Base-by-base conservation (phyloP, 2,888 invertebrate species). In the Scrobipalpa atriplicella region DNA sequence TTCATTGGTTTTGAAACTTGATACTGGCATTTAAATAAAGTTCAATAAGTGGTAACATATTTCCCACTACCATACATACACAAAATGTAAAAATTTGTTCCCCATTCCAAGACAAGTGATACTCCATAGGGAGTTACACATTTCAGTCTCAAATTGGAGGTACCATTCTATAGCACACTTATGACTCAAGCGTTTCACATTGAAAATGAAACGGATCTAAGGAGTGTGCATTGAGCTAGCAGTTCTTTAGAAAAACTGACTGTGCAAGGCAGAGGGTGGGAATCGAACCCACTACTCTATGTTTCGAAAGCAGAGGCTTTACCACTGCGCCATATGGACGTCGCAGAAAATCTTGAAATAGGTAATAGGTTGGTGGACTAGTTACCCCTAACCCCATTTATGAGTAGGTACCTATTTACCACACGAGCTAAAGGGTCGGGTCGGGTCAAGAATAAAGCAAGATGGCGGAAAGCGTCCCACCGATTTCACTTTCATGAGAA, bases 151-250 rank as follows among this genome's bases (percentile, higher is more conserved):
- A 78, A 80, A 73, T 72, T 88, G 92, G 92, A 93, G 92, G 90
- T 91, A 86, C 71, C 68, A 68, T 92, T 69, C 69, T 92, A 18
- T 93, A 69, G 92, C 92, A 93, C 91, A 89, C 92, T 91, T 91
- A 93, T 92, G 92, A 92, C 92, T 92, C 92, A 92, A 92, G 92
- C 92, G 85, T 89, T 90, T 84, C 89, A 89, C 82, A 91, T 86
- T 78, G 69, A 85, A 43, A 72, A 82, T 88, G 88, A 87, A 90
- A 90, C 86, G 91, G 93, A 92, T 93, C 92, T 92, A 93, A 92
- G 92, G 91, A 91, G 90, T 68, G 90, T 92, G 92, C 91, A 67
- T 0, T n/a, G n/a, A n/a, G n/a, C n/a, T n/a, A n/a, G n/a, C n/a
- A n/a, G n/a, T n/a, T n/a, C n/a, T n/a, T n/a, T n/a, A n/a, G n/a